These are phyloP conservation scores for Panagrolaimus sp. DNA, from an alignment of 1,140 invertebrate species.

Conservation along the genomic window DNA sequence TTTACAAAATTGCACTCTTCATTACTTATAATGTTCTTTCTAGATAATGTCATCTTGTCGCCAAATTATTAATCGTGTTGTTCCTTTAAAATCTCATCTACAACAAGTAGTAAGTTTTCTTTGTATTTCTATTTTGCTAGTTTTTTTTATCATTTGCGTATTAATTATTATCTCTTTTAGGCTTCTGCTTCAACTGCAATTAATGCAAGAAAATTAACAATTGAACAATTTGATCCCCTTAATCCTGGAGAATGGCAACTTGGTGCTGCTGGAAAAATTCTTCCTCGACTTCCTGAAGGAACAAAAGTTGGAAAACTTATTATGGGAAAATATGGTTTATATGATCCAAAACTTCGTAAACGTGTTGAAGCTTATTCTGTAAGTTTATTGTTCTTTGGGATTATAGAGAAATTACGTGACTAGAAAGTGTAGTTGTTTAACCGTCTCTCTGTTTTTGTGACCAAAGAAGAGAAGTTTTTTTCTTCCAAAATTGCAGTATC, in stretches of 20 bases:
- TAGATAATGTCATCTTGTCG: neutral
- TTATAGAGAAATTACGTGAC: no score
- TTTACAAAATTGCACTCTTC: no score
- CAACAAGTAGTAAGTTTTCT: constrained; percentile 9
- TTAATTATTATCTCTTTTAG: neutral
- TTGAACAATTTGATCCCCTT: constrained; percentile 53
- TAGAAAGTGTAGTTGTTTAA: no score
- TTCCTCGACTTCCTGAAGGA: constrained; percentile 56
- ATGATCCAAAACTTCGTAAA: constrained; percentile 45
- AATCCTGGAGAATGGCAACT: constrained; percentile 56
- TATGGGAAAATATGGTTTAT: constrained; percentile 58
- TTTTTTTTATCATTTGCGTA: no score
- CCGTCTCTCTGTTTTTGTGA: no score
- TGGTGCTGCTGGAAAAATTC: constrained; percentile 54
- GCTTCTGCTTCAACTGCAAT: constrained; percentile 23
- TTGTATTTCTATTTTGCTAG: neutral
- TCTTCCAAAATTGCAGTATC: no score
- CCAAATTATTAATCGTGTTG: constrained; percentile 9
- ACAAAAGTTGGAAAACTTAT: constrained; percentile 52
- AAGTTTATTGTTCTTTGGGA: no score
- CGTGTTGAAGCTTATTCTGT: constrained; percentile 43
- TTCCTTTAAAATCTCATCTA: neutral
- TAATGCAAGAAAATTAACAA: constrained; percentile 48
- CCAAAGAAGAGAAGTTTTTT: no score
- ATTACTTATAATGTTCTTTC: no score